A percentile compares a stretch with the other conserved stretches of the same genome.
Evolutionary conservation across 2,888 invertebrate genomes (phyloP).

Genomic region (Lepidonotus clava): DNA sequence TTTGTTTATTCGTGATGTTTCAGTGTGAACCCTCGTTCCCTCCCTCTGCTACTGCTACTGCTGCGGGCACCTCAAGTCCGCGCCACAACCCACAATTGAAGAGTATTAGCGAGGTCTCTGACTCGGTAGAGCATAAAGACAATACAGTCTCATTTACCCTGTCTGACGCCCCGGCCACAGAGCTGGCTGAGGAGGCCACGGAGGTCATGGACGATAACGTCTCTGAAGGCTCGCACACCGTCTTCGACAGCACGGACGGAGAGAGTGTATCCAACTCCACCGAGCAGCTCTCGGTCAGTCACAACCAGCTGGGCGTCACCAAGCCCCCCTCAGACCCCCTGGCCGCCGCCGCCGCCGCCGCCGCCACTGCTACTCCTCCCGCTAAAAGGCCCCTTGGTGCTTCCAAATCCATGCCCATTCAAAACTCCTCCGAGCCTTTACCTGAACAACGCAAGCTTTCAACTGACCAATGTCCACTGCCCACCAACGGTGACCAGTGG

Average conservation of each 20-base stretch:
- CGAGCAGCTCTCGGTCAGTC: not conserved
- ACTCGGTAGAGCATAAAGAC: not conserved
- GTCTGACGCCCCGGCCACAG: not conserved
- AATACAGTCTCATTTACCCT: not conserved
- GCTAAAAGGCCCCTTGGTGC: conserved; percentile 9
- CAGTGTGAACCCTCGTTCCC: conserved; percentile 47
- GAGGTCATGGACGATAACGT: conserved; percentile 7
- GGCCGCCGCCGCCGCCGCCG: not conserved
- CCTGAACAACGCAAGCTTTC: too few species aligned
- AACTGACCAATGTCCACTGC: not conserved
- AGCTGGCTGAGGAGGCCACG: conserved; percentile 17
- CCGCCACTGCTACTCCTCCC: not conserved
- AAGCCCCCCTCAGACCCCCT: too few species aligned
- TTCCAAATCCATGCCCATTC: not conserved
- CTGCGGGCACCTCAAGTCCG: not conserved
- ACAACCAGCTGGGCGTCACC: too few species aligned
- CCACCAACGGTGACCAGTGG: not conserved
- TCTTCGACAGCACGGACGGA: conserved; percentile 2
- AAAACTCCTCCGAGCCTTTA: too few species aligned
- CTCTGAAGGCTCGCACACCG: conserved; percentile 3
- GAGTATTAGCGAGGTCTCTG: conserved; percentile 30
- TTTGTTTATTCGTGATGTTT: conserved; percentile 24
- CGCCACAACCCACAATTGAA: not conserved
- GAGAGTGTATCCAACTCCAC: too few species aligned
- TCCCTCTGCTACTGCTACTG: conserved; percentile 12